Evolutionary conservation across 1,140 invertebrate genomes (phyloP), one percentile per base, ranked within the genome.

Genomic region (Drosophila setifemur): DNA sequence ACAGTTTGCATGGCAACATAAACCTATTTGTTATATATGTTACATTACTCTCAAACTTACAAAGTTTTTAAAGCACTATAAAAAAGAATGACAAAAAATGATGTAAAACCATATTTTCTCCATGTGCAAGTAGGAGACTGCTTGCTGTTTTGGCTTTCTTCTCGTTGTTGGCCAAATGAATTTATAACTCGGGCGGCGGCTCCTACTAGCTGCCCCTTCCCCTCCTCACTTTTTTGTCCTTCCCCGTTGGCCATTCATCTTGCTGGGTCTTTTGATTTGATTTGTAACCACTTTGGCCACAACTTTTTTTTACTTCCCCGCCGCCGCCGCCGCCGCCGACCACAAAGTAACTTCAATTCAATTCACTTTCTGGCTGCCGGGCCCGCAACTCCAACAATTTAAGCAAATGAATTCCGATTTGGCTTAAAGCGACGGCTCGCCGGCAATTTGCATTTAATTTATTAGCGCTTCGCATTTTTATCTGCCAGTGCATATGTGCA

Each of bases 81-180:
- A n/a, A n/a, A n/a, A n/a, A n/a, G n/a, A n/a, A n/a, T 16, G 5
- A 25, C 2, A 3, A 7, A 4, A 18, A 39, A 19, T 33, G 7
- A n/a, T 2, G 2, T 14, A n/a, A n/a, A 42, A 25, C 33, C 16
- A 11, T 14, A 7, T 39, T 57, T 61, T 8, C n/a, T 43, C 4
- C 9, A 4, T 19, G 35, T 61, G 57, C 58, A 61, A 43, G 57
- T 6, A 8, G 8, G 6, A 14, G 16, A 18, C 55, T 19, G 7
- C 50, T 52, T 40, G 33, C 55, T 49, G 48, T 49, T 39, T 29
- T 23, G 53, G 57, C 42, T 64, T n/a, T 25, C 60, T 31, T 48
- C 44, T 70, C 26, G 40, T 44, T 61, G 70, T 49, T 40, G 57
- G 40, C 48, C 47, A 79, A 79, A 79, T 58, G 72, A 81, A 81